Evolutionary conservation across 2,888 invertebrate genomes (phyloP).

Genomic region (Entomobrya proxima): DNA sequence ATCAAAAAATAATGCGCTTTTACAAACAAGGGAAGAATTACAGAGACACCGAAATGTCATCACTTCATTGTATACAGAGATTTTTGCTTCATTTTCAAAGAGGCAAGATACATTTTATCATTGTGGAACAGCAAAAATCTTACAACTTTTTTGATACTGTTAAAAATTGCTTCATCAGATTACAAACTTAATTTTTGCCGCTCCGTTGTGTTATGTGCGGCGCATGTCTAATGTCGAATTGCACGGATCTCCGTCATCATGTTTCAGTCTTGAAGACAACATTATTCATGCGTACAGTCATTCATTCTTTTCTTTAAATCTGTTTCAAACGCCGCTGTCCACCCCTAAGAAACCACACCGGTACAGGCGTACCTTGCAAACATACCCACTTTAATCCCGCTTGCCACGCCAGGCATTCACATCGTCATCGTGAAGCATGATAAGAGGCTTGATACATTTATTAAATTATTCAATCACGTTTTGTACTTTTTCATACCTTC

Average conservation of each 20-base stretch:
- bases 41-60: not conserved
- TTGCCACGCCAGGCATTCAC: not conserved
- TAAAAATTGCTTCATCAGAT: conserved; percentile 55
- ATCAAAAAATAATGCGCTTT: not conserved
- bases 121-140: not conserved
- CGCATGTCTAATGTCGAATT: conserved; percentile 44
- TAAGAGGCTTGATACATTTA: conserved; percentile 61
- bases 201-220: not conserved
- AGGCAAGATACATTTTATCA: not conserved
- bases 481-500: conserved; percentile 42
- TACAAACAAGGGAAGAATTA: not conserved
- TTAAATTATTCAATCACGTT: conserved; percentile 65
- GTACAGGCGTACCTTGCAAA: not conserved
- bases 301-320: conserved; percentile 30
- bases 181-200: conserved; percentile 1
- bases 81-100: conserved; percentile 10
- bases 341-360: conserved; percentile 13
- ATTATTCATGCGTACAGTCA: conserved; percentile 31
- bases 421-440: conserved; percentile 30
- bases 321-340: conserved; percentile 29
- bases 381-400: not conserved
- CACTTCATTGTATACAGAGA: conserved; percentile 2
- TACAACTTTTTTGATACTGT: conserved; percentile 12
- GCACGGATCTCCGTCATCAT: conserved; percentile 41
- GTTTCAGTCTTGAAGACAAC: conserved; percentile 21